Evolutionary conservation across 2,113 vertebrate species (phyloP).

Genomic region (Myrmecophaga tridactyla): DNA sequence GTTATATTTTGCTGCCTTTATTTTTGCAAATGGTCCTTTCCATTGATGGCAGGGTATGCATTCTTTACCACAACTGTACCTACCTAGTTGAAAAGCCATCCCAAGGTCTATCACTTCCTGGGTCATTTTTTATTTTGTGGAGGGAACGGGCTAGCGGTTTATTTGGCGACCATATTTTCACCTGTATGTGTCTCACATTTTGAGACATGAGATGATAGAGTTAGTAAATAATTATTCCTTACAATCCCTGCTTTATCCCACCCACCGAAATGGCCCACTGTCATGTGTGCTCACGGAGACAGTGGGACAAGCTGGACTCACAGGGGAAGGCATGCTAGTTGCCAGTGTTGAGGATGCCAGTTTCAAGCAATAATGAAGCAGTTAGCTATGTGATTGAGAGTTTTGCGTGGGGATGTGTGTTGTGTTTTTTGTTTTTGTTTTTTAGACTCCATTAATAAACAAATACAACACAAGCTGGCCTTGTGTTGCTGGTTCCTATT

Average conservation of each 20-base stretch:
- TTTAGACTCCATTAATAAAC: conserved; percentile 78
- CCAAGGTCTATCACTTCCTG: not conserved
- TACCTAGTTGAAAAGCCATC: not conserved
- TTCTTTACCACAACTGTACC: not conserved
- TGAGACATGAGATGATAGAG: not conserved
- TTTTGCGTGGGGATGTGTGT: conserved; percentile 6
- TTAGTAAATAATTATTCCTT: not conserved
- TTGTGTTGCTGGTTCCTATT: conserved; percentile 82
- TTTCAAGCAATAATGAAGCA: not conserved
- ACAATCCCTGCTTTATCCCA: not conserved
- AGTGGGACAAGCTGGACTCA: not conserved
- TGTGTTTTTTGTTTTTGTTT: not conserved
- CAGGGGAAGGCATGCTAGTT: not conserved
- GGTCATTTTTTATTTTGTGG: not conserved
- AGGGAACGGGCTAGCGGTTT: not conserved
- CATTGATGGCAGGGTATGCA: not conserved
- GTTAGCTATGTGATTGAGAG: not conserved
- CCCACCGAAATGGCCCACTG: not conserved
- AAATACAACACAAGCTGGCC: conserved; percentile 83
- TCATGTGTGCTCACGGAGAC: not conserved
- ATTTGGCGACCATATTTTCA: not conserved
- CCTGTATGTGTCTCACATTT: not conserved
- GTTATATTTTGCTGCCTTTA: not conserved
- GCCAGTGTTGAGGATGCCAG: not conserved
- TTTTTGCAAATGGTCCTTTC: conserved; percentile 20